These are phyloP conservation scores for Tragelaphus buxtoni DNA, from an alignment of 2,113 vertebrate genomes.

Conservation along the genomic window DNA sequence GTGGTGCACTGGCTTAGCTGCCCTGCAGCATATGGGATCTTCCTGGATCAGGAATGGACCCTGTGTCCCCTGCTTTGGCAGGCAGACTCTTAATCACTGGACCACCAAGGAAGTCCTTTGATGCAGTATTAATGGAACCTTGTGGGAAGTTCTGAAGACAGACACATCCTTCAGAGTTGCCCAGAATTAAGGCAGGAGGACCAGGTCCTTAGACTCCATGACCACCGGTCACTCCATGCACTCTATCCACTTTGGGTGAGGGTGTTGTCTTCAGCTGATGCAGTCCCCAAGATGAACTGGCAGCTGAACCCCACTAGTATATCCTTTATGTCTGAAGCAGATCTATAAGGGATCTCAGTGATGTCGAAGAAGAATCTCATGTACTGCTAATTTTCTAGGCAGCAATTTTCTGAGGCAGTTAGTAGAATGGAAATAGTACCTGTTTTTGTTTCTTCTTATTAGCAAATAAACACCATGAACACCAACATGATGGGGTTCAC, in stretches of 20 bases:
- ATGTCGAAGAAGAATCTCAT: not conserved
- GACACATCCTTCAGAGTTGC: not conserved
- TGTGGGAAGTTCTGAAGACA: not conserved
- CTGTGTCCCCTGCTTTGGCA: not conserved
- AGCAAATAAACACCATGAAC: constrained; percentile 8
- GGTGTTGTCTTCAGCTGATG: not conserved
- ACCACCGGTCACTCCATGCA: not conserved
- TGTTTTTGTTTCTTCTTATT: constrained; percentile 40
- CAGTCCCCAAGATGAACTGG: not conserved
- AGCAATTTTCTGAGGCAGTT: constrained; percentile 24
- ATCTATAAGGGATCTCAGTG: not conserved
- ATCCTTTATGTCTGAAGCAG: not conserved
- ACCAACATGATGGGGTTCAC: not conserved
- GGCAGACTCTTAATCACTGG: not conserved
- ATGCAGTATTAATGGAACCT: not conserved
- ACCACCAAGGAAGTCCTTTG: not conserved
- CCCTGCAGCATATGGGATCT: not conserved
- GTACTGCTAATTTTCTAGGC: not conserved
- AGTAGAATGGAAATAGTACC: not conserved
- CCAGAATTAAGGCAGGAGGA: not conserved
- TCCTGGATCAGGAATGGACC: not conserved
- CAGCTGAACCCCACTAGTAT: not conserved
- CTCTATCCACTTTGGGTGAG: not conserved
- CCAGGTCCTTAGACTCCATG: not conserved
- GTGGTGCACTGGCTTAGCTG: not conserved